Conservation (phyloP, 2,888 invertebrate species). For the Tridacna gigas region DNA sequence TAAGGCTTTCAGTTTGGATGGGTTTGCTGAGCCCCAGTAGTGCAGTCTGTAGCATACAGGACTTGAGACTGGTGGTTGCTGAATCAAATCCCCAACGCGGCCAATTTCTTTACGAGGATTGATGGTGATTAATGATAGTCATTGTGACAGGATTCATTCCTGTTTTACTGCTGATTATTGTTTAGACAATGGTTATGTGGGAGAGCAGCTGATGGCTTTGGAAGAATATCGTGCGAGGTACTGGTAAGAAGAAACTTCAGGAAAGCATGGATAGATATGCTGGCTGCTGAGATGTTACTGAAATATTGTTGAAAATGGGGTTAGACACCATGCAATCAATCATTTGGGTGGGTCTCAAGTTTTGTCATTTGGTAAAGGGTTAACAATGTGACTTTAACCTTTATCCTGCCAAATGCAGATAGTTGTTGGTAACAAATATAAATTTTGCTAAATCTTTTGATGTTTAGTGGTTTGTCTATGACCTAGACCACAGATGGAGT, state of each 20-base stretch:
- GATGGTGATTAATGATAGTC: neutral
- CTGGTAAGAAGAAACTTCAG: neutral
- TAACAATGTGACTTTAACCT: too few species aligned
- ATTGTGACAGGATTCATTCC: neutral
- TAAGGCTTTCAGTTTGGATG: too few species aligned
- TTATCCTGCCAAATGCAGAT: too few species aligned
- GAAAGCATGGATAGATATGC: neutral
- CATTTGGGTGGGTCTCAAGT: too few species aligned
- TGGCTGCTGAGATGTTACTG: neutral
- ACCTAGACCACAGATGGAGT: too few species aligned
- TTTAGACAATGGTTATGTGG: neutral
- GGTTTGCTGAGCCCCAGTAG: neutral
- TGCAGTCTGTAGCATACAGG: neutral
- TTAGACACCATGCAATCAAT: neutral
- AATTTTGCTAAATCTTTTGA: too few species aligned
- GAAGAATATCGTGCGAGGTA: neutral
- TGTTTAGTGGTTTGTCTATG: too few species aligned
- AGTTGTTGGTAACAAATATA: too few species aligned
- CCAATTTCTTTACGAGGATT: neutral
- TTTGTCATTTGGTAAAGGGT: too few species aligned
- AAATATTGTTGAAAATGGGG: neutral
- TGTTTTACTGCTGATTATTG: neutral
- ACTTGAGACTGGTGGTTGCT: neutral
- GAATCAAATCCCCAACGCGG: neutral
- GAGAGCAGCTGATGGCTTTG: neutral